Conservation (phyloP, 2,888 invertebrate species). For the Tillus elongatus region DNA sequence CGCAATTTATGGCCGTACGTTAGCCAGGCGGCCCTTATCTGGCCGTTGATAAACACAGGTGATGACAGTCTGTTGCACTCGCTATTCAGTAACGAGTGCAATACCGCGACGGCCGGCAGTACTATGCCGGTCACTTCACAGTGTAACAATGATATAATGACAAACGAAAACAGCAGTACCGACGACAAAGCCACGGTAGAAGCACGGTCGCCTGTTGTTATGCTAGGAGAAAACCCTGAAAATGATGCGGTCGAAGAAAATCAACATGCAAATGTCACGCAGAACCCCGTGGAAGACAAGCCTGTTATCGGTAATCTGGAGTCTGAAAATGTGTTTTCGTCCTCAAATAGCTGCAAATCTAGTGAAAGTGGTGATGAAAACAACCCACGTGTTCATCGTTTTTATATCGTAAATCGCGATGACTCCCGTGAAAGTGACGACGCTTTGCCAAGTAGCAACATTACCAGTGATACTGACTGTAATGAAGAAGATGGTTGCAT, state of each 20-base stretch:
- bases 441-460: conserved; percentile 36
- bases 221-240: conserved; percentile 4
- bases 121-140: conserved; percentile 41
- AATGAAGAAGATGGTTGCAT: conserved; percentile 29
- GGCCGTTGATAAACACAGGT: conserved; percentile 33
- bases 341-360: conserved; percentile 46
- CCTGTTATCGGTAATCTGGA: conserved; percentile 25
- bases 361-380: conserved; percentile 41
- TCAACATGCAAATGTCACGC: conserved; percentile 5
- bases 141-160: conserved; percentile 45
- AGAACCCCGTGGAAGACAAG: neutral
- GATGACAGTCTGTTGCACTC: conserved; percentile 17
- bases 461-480: conserved; percentile 33
- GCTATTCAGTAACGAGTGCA: conserved; percentile 22
- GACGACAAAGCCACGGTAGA: conserved; percentile 24
- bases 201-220: conserved; percentile 5
- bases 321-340: conserved; percentile 49
- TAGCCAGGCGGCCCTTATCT: conserved; percentile 35
- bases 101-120: conserved; percentile 19
- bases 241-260: neutral
- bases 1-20: conserved; percentile 34
- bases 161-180: conserved; percentile 43
- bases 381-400: conserved; percentile 36
- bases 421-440: conserved; percentile 34
- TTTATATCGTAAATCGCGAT: conserved; percentile 35